phyloP scores from a whole-genome alignment of 2,888 invertebrate species.

The Ormyrus labotus region DNA sequence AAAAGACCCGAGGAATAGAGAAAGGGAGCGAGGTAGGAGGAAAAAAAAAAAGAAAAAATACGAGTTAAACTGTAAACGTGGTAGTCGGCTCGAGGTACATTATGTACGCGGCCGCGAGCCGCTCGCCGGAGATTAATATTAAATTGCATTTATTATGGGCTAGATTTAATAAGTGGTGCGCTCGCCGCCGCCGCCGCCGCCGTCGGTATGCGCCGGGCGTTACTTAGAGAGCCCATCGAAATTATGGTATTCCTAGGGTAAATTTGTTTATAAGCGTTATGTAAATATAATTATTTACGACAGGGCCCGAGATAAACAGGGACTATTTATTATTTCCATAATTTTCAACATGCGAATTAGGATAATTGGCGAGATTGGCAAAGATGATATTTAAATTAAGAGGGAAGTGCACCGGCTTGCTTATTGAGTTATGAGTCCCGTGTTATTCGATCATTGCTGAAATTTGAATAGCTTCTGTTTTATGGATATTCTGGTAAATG shows the following conservation, averaged over 20 bases:
- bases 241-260: conserved; percentile 19
- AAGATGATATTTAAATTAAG: conserved; percentile 18
- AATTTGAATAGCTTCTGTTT: too few relatives aligned
- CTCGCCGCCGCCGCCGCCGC: not conserved
- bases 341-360: conserved; percentile 6
- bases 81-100: not conserved
- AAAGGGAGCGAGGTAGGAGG: not conserved
- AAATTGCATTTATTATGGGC: conserved; percentile 15
- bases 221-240: not conserved
- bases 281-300: conserved; percentile 38
- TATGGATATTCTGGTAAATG: too few relatives aligned
- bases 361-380: conserved; percentile 2
- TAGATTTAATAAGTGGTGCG: conserved; percentile 24
- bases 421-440: conserved; percentile 5
- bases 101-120: not conserved
- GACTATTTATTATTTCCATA: conserved; percentile 13
- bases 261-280: conserved; percentile 23
- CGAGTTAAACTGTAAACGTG: not conserved
- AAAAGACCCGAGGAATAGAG: not conserved
- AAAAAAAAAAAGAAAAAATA: not conserved
- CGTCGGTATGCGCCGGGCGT: not conserved
- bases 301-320: conserved; percentile 3
- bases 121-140: conserved; percentile 20
- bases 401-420: not conserved
- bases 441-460: too few relatives aligned